Base-by-base conservation (phyloP, 64 coral and sea anemone species). In the Actinia tenebrosa region DNA sequence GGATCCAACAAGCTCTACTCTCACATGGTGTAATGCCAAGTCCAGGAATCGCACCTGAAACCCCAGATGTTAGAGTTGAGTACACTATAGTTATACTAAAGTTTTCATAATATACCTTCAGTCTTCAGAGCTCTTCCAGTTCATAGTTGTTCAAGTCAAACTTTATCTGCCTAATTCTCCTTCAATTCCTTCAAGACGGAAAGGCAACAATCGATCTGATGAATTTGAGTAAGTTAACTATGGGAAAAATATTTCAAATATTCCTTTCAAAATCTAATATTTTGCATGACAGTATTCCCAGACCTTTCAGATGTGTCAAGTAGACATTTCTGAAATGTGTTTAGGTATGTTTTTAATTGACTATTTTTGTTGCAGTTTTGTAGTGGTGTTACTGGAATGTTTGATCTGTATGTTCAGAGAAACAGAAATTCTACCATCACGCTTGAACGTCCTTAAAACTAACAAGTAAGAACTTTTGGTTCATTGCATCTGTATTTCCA, bases 111-210 rank as follows among this genome's bases (percentile, higher is more conserved):
- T 30, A 52, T 42, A 72, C 46, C 60, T 94, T 71, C 64, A 98
- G 96, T 98, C 96, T 20, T 85, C 96, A 92, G 96, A 98, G 44
- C 81, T 98, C 44, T 92, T 95, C 55, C 62, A 88, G 18, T 98
- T 98, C 68, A 87, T 98, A 80, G 96, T 95, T 68, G 71, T 75
- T 68, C 90, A 98, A 79, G 55, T 98, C 14, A 77, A 96, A 61
- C 30, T 56, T 20, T 96, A 96, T 77, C 68, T 96, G 54, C 88
- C 88, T 16, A 80, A 88, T 9, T 96, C 94, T 2, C 84, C 91
- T 0, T 50, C 30, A 18, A 77, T 17, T 14, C 56, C 87, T 13
- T 87, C 58, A 20, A 84, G 55, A 77, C 86, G 56, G 52, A 92
- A 71, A 87, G 87, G 86, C 47, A 86, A 86, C 46, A 95, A 95